Evolutionary conservation across 2,113 vertebrate genomes (phyloP).

Genomic region (Eudorcas thomsonii): DNA sequence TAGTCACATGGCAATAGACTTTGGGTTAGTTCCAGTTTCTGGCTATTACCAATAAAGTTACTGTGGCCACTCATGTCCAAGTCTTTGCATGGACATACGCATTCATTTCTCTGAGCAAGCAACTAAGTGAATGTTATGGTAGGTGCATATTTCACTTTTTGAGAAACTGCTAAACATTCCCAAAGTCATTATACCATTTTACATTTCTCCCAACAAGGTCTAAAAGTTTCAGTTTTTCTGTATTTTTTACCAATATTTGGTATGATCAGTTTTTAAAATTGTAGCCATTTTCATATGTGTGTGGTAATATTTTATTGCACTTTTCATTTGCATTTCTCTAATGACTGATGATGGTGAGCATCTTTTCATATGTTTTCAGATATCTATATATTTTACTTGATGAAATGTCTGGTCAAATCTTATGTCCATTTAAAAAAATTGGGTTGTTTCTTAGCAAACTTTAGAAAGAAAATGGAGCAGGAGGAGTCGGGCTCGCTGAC

Average conservation of each 20-base stretch:
- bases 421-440: neutral
- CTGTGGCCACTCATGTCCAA: neutral
- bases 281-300: neutral
- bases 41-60: neutral
- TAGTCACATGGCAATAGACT: neutral
- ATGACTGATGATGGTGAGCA: neutral
- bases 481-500: neutral
- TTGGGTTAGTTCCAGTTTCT: neutral
- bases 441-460: neutral
- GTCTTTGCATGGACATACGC: neutral
- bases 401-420: neutral
- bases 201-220: neutral
- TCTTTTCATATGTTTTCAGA: neutral
- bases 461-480: neutral
- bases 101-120: neutral
- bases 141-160: neutral
- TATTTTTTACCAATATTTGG: neutral
- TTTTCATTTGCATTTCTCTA: neutral
- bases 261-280: neutral
- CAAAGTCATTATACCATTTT: neutral
- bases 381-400: neutral
- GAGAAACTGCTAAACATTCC: neutral
- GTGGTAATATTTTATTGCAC: neutral
- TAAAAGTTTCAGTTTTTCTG: neutral
- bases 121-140: neutral